These are phyloP conservation scores for Lycocorax pyrrhopterus DNA, from an alignment of 2,113 vertebrate species.

Conservation along the genomic window DNA sequence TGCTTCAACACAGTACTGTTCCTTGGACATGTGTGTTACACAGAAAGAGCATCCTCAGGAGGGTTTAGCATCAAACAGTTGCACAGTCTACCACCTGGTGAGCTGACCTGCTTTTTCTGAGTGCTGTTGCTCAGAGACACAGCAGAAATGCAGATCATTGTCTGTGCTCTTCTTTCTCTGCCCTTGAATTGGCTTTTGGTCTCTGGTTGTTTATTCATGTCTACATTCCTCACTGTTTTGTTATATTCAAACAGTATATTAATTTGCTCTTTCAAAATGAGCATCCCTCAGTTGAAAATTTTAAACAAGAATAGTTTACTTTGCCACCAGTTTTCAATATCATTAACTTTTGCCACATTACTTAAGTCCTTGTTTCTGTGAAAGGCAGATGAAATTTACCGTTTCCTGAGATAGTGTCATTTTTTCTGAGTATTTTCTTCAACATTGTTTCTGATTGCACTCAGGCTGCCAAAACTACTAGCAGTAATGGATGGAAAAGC, in stretches of 20 bases:
- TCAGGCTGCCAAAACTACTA: not conserved
- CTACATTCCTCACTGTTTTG: not conserved
- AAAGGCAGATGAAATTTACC: not conserved
- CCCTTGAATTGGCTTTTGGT: not conserved
- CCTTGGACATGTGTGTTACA: not conserved
- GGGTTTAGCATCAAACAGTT: not conserved
- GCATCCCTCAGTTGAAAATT: not conserved
- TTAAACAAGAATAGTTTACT: not conserved
- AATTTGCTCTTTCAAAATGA: not conserved
- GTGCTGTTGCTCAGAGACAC: not conserved
- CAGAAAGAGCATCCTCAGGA: not conserved
- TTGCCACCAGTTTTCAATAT: not conserved
- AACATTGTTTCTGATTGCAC: not conserved
- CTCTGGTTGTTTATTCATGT: not conserved
- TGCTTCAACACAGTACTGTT: not conserved
- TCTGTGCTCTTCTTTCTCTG: not conserved
- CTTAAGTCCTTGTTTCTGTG: not conserved
- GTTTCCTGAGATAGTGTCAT: not conserved
- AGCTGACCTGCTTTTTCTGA: conserved; percentile 36
- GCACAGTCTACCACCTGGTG: not conserved
- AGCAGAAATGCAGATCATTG: not conserved
- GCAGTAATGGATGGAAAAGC: not conserved
- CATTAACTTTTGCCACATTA: not conserved
- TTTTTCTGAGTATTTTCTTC: not conserved
- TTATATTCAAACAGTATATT: not conserved